phyloP scores from a whole-genome alignment of 2,113 vertebrate species.

The Dolichotis patagonum region DNA sequence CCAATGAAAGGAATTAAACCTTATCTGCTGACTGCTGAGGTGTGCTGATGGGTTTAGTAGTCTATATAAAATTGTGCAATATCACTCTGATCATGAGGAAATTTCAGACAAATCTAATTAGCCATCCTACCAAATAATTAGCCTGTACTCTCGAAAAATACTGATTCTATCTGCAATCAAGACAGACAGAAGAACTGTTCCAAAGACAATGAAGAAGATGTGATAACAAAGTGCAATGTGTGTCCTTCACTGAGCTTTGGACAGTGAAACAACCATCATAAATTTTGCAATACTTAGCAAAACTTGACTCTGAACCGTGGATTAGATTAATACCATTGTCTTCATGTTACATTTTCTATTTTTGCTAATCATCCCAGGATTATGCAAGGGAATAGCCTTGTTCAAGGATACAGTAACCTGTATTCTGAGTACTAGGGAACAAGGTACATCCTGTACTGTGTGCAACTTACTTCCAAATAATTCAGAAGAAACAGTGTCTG shows the following conservation, averaged over 20 bases:
- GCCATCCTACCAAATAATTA: neutral
- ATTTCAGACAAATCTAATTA: neutral
- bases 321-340: neutral
- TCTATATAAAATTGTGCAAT: neutral
- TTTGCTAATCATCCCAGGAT: neutral
- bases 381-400: neutral
- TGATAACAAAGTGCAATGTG: neutral
- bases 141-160: neutral
- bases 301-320: neutral
- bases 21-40: neutral
- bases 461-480: neutral
- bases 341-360: slow-evolving; percentile 30
- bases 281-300: neutral
- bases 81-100: neutral
- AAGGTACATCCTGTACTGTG: neutral
- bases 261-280: neutral
- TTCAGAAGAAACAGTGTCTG: neutral
- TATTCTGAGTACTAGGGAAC: neutral
- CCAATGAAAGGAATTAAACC: neutral
- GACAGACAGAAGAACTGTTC: neutral
- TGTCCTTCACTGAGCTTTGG: neutral
- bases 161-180: neutral
- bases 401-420: neutral
- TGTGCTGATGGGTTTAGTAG: neutral
- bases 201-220: neutral